phyloP scores from a whole-genome alignment of 1,140 invertebrate species.

The Nilaparvata lugens region DNA sequence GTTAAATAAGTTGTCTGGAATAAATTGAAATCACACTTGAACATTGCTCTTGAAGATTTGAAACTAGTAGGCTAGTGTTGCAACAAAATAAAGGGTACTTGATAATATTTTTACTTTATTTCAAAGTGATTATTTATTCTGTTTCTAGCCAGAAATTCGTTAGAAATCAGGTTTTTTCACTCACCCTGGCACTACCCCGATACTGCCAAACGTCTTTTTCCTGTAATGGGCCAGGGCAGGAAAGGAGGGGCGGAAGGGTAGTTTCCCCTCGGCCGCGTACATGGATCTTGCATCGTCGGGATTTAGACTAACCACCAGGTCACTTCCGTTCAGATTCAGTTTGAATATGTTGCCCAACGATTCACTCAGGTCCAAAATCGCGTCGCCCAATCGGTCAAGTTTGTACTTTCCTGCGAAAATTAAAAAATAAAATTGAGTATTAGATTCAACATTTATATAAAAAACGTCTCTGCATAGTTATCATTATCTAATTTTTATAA shows the following conservation, averaged over 20 bases:
- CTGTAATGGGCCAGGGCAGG: slow-evolving; percentile 31
- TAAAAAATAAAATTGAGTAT: neutral
- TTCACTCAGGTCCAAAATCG: slow-evolving; percentile 30
- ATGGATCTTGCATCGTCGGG: slow-evolving; percentile 31
- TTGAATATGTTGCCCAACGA: slow-evolving; percentile 33
- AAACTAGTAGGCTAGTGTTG: no score
- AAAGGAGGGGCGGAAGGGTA: slow-evolving; percentile 32
- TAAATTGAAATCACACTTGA: no score
- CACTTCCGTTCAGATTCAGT: slow-evolving; percentile 29
- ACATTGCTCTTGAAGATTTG: neutral
- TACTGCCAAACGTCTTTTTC: slow-evolving; percentile 29
- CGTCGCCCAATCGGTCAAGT: slow-evolving; percentile 33
- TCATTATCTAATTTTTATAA: neutral
- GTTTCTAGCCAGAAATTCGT: no score
- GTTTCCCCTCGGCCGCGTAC: slow-evolving; percentile 32
- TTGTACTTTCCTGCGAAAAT: slow-evolving; percentile 29
- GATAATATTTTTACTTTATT: no score
- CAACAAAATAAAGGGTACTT: no score
- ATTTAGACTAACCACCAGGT: slow-evolving; percentile 32
- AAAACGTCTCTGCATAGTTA: neutral
- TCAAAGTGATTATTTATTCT: neutral
- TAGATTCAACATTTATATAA: neutral
- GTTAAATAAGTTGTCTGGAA: no score
- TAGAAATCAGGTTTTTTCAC: no score
- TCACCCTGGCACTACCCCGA: slow-evolving; percentile 34